These are phyloP conservation scores for Propsilocerus akamusi DNA, from an alignment of 1,140 invertebrate genomes.

Conservation along the genomic window DNA sequence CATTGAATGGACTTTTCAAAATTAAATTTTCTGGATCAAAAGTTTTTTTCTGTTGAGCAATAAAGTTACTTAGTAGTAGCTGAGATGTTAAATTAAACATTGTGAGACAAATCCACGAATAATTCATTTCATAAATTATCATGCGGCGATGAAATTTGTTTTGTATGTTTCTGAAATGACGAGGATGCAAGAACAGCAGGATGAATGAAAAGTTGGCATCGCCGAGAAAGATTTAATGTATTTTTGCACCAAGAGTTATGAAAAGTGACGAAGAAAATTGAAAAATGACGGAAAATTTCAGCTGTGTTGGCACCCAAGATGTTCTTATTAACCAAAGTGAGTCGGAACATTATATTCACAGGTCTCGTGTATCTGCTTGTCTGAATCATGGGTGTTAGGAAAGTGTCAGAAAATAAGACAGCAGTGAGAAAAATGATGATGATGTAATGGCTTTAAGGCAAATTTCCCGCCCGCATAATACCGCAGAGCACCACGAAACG, in stretches of 20 bases:
- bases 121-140: too few species aligned
- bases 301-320: neutral
- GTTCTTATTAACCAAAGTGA: neutral
- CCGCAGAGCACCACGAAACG: too few species aligned
- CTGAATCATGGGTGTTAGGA: neutral
- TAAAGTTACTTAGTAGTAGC: too few species aligned
- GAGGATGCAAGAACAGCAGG: neutral
- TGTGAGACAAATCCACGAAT: too few species aligned
- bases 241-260: neutral
- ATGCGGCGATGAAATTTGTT: neutral
- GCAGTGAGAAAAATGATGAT: neutral
- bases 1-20: too few species aligned
- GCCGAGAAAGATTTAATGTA: neutral
- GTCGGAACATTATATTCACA: neutral
- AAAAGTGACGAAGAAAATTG: neutral
- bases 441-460: neutral
- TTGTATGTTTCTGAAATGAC: neutral
- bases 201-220: neutral
- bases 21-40: too few species aligned
- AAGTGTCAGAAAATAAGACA: neutral
- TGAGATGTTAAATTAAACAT: too few species aligned
- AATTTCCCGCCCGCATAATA: neutral
- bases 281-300: slow-evolving; percentile 2
- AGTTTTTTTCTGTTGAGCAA: too few species aligned
- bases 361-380: too few species aligned